These are phyloP conservation scores for Drosophila kanekoi DNA, from an alignment of 2,888 invertebrate species.

Conservation along the genomic window DNA sequence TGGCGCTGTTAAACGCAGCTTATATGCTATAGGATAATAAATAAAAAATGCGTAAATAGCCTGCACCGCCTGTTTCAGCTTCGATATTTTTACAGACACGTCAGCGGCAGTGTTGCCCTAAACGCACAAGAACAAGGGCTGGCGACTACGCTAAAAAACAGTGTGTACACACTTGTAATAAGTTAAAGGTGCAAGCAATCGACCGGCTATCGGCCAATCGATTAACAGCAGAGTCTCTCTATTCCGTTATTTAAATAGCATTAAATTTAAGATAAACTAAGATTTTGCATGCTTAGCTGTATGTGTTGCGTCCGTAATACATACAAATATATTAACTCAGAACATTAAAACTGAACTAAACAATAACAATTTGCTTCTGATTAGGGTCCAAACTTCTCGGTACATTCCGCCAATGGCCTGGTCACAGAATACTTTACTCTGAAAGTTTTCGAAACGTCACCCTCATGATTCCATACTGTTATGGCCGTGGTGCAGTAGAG, in stretches of 20 bases:
- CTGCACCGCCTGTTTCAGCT: slow-evolving; percentile 67
- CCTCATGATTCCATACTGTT: slow-evolving; percentile 81
- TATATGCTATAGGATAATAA: slow-evolving; percentile 63
- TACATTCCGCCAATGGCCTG: slow-evolving; percentile 72
- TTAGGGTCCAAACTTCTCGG: slow-evolving; percentile 79
- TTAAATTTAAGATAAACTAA: neutral
- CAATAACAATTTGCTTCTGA: neutral
- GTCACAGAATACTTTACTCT: slow-evolving; percentile 73
- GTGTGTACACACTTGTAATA: slow-evolving; percentile 13
- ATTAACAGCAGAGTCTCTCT: neutral
- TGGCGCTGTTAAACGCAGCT: slow-evolving; percentile 58
- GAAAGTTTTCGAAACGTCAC: slow-evolving; percentile 78
- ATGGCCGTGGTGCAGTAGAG: slow-evolving; percentile 81
- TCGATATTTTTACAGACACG: slow-evolving; percentile 81
- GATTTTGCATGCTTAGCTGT: neutral
- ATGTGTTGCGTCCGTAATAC: neutral
- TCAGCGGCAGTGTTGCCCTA: slow-evolving; percentile 73
- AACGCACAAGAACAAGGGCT: slow-evolving; percentile 24
- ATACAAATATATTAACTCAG: slow-evolving; percentile 8
- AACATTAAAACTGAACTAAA: slow-evolving; percentile 4
- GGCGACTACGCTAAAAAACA: neutral
- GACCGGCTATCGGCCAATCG: neutral
- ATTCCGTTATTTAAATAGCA: neutral
- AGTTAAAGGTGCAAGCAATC: neutral
- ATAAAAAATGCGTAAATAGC: slow-evolving; percentile 49